Evolutionary conservation across 2,888 invertebrate species (phyloP).

Genomic region (Ametastegia equiseti): DNA sequence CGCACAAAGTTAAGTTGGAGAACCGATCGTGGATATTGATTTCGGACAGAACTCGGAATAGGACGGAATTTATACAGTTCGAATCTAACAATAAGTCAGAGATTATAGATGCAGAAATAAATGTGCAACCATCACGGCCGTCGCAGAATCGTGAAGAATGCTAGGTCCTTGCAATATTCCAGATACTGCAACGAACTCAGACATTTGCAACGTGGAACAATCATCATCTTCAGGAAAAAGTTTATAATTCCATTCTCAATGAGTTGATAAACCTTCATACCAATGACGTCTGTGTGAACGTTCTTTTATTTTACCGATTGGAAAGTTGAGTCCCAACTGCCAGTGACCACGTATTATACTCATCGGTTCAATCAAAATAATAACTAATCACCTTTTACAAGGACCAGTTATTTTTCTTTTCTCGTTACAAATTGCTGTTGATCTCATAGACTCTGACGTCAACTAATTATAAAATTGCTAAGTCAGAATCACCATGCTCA

Average conservation of each 20-base stretch:
- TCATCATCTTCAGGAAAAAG: background rate
- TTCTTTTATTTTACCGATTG: background rate
- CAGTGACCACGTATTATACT: background rate
- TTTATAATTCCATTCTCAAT: background rate
- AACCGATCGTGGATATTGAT: background rate
- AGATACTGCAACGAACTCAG: background rate
- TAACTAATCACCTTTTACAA: background rate
- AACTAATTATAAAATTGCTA: background rate
- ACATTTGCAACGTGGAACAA: background rate
- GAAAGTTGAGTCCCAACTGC: background rate
- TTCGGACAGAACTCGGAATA: background rate
- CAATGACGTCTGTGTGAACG: background rate
- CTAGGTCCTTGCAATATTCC: background rate
- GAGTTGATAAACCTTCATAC: background rate
- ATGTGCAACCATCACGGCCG: background rate
- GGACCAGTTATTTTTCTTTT: background rate
- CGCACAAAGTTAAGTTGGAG: background rate
- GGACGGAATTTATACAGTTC: background rate
- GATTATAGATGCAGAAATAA: constrained; percentile 3
- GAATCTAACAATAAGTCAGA: background rate
- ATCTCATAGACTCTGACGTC: background rate
- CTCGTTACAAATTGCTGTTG: background rate
- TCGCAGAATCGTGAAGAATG: background rate
- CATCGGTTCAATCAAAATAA: background rate
- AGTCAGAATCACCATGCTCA: background rate